A percentile compares a stretch with the other conserved stretches of the same genome.
These are phyloP conservation scores for Pantala flavescens DNA, from an alignment of 1,140 invertebrate species.

Conservation along the genomic window DNA sequence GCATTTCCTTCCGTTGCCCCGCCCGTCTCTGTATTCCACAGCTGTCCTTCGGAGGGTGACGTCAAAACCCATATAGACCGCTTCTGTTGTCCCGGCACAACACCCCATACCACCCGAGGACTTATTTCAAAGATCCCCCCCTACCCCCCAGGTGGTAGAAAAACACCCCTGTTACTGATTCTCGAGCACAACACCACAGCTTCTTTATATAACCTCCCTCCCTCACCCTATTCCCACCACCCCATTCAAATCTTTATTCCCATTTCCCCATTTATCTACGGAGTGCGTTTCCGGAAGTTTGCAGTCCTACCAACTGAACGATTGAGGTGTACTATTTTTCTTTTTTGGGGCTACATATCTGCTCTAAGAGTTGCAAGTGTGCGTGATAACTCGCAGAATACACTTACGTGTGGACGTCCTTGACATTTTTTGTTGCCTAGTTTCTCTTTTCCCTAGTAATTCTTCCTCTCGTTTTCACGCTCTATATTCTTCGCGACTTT, in stretches of 20 bases:
- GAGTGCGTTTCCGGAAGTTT: not conserved
- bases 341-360: too few species aligned
- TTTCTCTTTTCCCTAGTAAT: too few species aligned
- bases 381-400: too few species aligned
- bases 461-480: too few species aligned
- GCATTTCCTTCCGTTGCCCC: not conserved
- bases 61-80: not conserved
- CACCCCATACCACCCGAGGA: not conserved
- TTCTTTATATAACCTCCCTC: not conserved
- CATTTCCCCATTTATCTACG: not conserved
- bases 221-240: not conserved
- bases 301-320: not conserved
- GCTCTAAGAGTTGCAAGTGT: too few species aligned
- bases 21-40: not conserved
- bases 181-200: not conserved
- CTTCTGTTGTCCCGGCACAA: not conserved
- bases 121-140: not conserved
- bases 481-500: too few species aligned
- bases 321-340: too few species aligned
- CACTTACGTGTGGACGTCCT: too few species aligned
- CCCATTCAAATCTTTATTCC: not conserved
- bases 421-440: too few species aligned
- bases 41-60: slow-evolving; percentile 1
- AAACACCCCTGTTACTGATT: not conserved
- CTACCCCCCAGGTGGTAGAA: not conserved